Conservation (phyloP, 2,113 vertebrate genomes). For the Willisornis vidua region DNA sequence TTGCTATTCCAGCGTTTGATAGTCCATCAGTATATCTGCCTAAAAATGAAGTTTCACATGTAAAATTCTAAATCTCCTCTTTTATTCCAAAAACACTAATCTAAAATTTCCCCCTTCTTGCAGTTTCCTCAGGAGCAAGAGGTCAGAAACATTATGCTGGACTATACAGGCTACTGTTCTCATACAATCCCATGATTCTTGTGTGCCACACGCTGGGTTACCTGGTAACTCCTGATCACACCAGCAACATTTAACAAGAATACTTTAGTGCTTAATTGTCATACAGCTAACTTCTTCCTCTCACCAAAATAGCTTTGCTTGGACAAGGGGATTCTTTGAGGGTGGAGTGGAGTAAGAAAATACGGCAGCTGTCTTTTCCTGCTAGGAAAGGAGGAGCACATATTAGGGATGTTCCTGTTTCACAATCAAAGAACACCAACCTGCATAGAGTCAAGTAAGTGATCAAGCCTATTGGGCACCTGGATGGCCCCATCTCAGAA, state of each 20-base stretch:
- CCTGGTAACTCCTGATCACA: neutral
- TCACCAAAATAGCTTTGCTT: neutral
- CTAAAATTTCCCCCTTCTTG: neutral
- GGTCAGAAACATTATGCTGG: neutral
- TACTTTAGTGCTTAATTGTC: neutral
- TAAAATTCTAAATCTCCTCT: neutral
- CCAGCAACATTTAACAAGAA: neutral
- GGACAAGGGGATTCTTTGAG: neutral
- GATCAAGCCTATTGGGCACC: neutral
- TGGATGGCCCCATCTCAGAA: neutral
- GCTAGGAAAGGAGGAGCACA: neutral
- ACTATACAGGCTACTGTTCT: neutral
- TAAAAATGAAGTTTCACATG: neutral
- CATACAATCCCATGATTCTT: neutral
- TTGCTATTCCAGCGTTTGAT: neutral
- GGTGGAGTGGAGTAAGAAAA: neutral
- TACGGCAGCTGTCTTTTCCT: neutral
- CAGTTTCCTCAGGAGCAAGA: neutral
- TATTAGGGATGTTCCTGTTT: neutral
- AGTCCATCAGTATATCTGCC: accelerated
- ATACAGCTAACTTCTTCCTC: neutral
- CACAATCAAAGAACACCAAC: neutral
- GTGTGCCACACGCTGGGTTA: neutral
- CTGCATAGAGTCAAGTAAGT: neutral
- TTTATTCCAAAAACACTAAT: neutral